phyloP scores from a whole-genome alignment of 2,888 invertebrate species.

The Troides helena region DNA sequence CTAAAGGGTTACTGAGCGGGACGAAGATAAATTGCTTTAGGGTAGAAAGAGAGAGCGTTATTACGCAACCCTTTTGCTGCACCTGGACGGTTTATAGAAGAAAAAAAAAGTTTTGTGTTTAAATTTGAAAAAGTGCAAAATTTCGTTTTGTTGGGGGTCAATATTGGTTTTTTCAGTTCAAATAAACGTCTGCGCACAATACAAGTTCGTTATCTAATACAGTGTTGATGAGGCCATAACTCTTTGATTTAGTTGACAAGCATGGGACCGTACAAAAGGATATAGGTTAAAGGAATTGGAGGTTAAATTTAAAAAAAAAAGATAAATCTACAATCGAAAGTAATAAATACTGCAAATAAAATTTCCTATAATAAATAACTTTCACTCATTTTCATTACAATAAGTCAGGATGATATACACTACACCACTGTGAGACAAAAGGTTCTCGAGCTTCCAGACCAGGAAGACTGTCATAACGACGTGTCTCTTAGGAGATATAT shows the following conservation, averaged over 20 bases:
- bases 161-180: constrained; percentile 69
- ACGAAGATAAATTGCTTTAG: constrained; percentile 36
- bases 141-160: constrained; percentile 68
- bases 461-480: too few species aligned
- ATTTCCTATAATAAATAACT: too few species aligned
- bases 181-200: constrained; percentile 54
- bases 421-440: too few species aligned
- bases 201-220: constrained; percentile 67
- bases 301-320: too few species aligned
- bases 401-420: too few species aligned
- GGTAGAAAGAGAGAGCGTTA: constrained; percentile 46
- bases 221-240: constrained; percentile 65
- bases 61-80: constrained; percentile 69
- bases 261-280: too few species aligned
- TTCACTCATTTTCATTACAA: too few species aligned
- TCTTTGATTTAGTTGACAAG: constrained; percentile 39
- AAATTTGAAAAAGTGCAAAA: constrained; percentile 76
- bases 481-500: too few species aligned
- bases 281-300: too few species aligned
- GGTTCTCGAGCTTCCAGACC: too few species aligned
- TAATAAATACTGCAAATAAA: too few species aligned
- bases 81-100: constrained; percentile 67
- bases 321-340: too few species aligned
- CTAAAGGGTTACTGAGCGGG: constrained; percentile 69
- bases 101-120: constrained; percentile 55